Evolutionary conservation across 2,888 invertebrate species (phyloP).

Genomic region (Cantharis nigra): DNA sequence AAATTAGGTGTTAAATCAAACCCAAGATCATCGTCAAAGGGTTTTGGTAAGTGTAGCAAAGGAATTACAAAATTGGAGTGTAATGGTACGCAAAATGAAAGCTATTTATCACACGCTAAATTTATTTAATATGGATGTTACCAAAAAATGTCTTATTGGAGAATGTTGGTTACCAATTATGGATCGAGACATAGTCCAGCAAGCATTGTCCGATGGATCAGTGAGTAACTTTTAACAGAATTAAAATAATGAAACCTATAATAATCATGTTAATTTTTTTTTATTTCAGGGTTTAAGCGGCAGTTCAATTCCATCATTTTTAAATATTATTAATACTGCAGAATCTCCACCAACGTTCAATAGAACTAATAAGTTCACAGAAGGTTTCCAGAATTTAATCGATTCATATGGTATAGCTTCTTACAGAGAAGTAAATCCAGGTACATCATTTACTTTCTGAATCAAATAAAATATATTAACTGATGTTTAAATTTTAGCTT

Average conservation of each 20-base stretch:
- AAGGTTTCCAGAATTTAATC: constrained; percentile 90
- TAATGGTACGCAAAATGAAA: constrained; percentile 87
- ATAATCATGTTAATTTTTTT: not conserved
- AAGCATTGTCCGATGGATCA: constrained; percentile 79
- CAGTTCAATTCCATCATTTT: constrained; percentile 88
- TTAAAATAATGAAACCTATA: not conserved
- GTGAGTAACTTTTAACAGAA: constrained; percentile 60
- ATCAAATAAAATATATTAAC: not conserved
- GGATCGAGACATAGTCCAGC: constrained; percentile 73
- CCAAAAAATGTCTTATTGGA: constrained; percentile 86
- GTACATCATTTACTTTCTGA: constrained; percentile 52
- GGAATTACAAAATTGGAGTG: constrained; percentile 86
- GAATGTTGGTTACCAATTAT: constrained; percentile 85
- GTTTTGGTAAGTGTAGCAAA: constrained; percentile 84
- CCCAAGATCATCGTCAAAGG: constrained; percentile 84
- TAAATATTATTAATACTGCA: constrained; percentile 82
- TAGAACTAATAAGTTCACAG: constrained; percentile 89
- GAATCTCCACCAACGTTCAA: constrained; percentile 91
- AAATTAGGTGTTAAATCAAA: constrained; percentile 78
- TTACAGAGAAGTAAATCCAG: constrained; percentile 91
- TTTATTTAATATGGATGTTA: constrained; percentile 89
- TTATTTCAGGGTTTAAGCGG: constrained; percentile 69
- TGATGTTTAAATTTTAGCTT: constrained; percentile 42
- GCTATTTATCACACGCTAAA: constrained; percentile 94
- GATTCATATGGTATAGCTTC: constrained; percentile 92